Base-by-base conservation (phyloP, 2,113 vertebrate genomes). In the Acanthisitta chloris region DNA sequence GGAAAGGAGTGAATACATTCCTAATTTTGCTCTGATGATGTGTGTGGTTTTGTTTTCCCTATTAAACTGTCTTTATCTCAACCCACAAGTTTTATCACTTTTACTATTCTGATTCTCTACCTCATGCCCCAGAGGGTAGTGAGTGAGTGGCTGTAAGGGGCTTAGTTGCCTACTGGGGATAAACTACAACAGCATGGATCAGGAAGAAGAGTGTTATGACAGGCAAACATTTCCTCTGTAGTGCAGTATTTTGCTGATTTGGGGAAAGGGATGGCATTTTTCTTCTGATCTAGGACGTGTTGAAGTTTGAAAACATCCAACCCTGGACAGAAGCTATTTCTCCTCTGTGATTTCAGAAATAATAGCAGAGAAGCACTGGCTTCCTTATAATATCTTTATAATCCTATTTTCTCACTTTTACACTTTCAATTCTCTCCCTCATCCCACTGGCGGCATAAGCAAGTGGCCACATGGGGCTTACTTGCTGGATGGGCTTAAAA, bases 121-220 rank as follows among this genome's bases (percentile, higher is more conserved):
- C 3, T 51, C 40, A 46, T 23, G 2, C 12, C 6, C 10, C 40
- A 7, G 6, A 67, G 19, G 8, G 9, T 18, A 67, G 40, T 8
- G 46, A 34, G 5, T 40, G 46, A 61, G 29, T 18, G 54, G 3
- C 25, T 76, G 25, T 17, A 10, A 3, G 1, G 19, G 23, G 6
- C 24, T 74, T 54, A 61, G 17, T 23, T n/a, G 29, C 16, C 5
- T 9, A 6, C 1, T 40, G 34, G 20, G 43, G 9, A 26, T 34
- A 36, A 31, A 61, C 38, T 61, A 61, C 0, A 1, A 19, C 14
- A 55, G 14, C 20, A 7, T 34, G 19, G 1, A 5, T 40, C 40
- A 42, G 6, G 45, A 46, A 59, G 31, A 59, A 64, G 36, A 26
- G 0, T 7, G 3, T 45, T 64, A 48, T 1, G 10, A 38, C 13